These are phyloP conservation scores for Drosophila nigrodunni DNA, from an alignment of 1,140 invertebrate genomes.

Conservation along the genomic window DNA sequence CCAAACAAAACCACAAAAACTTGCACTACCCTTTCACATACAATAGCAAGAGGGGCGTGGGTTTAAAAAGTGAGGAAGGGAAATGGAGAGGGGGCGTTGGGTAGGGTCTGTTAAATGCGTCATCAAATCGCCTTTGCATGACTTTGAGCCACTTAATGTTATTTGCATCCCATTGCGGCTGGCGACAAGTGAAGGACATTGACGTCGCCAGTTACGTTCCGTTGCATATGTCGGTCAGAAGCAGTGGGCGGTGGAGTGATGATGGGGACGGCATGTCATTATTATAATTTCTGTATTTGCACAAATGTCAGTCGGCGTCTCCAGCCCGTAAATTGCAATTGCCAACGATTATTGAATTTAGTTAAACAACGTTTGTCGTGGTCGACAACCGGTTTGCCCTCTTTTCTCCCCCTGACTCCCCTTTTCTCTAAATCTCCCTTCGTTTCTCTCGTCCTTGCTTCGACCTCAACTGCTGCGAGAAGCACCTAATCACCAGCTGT, in stretches of 20 bases:
- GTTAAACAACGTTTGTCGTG: conserved; percentile 82
- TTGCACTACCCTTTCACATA: conserved; percentile 22
- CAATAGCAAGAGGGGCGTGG: neutral
- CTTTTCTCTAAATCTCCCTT: neutral
- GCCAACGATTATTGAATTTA: conserved; percentile 84
- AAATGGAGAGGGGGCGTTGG: neutral
- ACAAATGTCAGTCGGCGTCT: conserved; percentile 73
- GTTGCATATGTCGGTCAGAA: conserved; percentile 62
- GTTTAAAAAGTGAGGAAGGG: too few relatives aligned
- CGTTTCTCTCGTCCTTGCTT: neutral
- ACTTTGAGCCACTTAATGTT: conserved; percentile 78
- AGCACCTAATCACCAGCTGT: conserved; percentile 70
- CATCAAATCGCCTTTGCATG: conserved; percentile 72
- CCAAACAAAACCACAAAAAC: conserved; percentile 70
- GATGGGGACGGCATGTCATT: conserved; percentile 61
- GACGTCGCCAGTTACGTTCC: conserved; percentile 52
- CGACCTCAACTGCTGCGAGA: conserved; percentile 13
- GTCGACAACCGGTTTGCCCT: conserved; percentile 28
- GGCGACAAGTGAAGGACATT: conserved; percentile 49
- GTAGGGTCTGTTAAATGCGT: conserved; percentile 41
- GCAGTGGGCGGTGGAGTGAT: neutral
- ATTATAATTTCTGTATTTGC: conserved; percentile 84
- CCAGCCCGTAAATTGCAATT: conserved; percentile 81
- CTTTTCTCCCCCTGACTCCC: neutral
- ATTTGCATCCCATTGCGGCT: conserved; percentile 64